phyloP scores from a whole-genome alignment of 23 tunicate genomes.

The Trididemnum miniatum region DNA sequence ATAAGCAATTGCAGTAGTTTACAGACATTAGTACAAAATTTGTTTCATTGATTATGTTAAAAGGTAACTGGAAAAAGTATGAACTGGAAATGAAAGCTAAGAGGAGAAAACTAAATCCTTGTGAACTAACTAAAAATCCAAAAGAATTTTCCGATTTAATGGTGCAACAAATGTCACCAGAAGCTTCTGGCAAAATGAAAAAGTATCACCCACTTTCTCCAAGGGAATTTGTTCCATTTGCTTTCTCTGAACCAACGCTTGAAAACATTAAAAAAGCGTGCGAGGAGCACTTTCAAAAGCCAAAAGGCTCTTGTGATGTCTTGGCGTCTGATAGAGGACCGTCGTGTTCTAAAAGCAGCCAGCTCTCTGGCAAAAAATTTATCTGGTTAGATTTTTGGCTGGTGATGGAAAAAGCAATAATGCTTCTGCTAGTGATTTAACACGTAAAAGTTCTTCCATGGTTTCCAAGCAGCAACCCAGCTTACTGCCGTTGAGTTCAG shows the following conservation, averaged over 20 bases:
- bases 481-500: too few relatives aligned
- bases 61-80: too few relatives aligned
- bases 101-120: too few relatives aligned
- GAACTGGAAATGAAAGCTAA: too few relatives aligned
- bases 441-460: not conserved
- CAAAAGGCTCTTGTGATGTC: conserved; percentile 32
- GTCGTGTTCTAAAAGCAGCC: conserved; percentile 11
- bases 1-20: too few relatives aligned
- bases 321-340: conserved; percentile 39
- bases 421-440: not conserved
- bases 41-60: too few relatives aligned
- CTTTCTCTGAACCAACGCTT: not conserved
- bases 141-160: too few relatives aligned
- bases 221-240: conserved; percentile 21
- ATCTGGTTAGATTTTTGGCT: not conserved
- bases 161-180: conserved; percentile 31
- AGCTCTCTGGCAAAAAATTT: conserved; percentile 16
- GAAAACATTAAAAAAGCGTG: conserved; percentile 14
- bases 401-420: not conserved
- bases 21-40: too few relatives aligned
- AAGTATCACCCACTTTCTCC: conserved; percentile 20
- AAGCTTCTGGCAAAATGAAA: conserved; percentile 14
- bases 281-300: not conserved
- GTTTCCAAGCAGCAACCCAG: too few relatives aligned
- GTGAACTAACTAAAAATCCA: too few relatives aligned